Evolutionary conservation across 1,140 invertebrate species (phyloP), one percentile per base, ranked within the genome.

Genomic region (Semibalanus balanoides): DNA sequence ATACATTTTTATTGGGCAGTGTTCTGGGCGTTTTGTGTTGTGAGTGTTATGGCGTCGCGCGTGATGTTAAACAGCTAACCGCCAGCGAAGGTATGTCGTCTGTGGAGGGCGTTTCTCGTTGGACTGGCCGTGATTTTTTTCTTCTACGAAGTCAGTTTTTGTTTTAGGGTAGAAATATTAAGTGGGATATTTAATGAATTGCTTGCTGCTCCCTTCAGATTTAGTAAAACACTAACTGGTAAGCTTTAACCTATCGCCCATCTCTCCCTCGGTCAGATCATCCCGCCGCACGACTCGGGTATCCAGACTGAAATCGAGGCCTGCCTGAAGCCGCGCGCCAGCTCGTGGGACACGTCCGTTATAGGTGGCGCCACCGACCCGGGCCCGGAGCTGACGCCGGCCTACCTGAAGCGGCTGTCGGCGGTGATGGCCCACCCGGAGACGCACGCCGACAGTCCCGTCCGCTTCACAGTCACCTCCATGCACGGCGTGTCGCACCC

Each of bases 401-500:
- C 84, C 73, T 96, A 97, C 82, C 88, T 89, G 79, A 81, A 86
- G n/a, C 87, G 86, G 75, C 83, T 93, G 0, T 83, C 82, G 17
- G 82, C 86, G 22, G 84, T 76, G 25, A 82, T 79, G 79, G 76
- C 78, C 30, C 79, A 74, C 76, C 85, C 84, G 78, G 82, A 84
- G 27, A 75, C 87, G 27, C 95, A 94, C 83, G 82, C 80, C 71
- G 86, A 83, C 28, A 86, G 88, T 3, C 83, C 85, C 30, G 81
- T 95, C 7, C 88, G 87, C 80, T 91, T 94, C 78, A 92, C 92
- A 0, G 99, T 98, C 80, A 98, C 96, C 72, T 92, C 97, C 0
- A 96, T 99, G 92, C 98, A 99, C 84, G 98, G 98, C 31, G 96
- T 99, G 27, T 96, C 96, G 0, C 91, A 93, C 82, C 83, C 88